These are phyloP conservation scores for Anguilla anguilla DNA, from an alignment of 2,797 vertebrate genomes.

Conservation along the genomic window DNA sequence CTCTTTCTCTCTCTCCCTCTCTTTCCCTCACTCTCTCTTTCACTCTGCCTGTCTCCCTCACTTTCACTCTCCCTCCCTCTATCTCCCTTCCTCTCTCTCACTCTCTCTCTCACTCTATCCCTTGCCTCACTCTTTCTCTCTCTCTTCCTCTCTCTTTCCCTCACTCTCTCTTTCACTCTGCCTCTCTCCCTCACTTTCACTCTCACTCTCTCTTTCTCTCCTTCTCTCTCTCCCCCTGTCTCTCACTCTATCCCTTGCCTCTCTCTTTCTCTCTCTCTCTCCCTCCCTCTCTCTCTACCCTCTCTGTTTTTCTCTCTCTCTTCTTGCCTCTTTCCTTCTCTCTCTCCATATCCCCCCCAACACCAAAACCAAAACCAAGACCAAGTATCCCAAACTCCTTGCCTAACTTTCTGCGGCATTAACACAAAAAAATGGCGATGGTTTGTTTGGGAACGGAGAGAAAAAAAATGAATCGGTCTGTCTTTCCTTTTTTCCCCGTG, in stretches of 20 bases:
- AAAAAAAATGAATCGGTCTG: not conserved
- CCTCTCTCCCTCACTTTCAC: too few species aligned
- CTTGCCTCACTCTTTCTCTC: not conserved
- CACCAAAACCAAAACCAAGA: not conserved
- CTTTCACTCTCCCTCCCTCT: not conserved
- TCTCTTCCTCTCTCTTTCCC: too few species aligned
- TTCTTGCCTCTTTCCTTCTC: not conserved
- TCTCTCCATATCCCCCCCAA: too few species aligned
- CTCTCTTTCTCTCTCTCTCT: too few species aligned
- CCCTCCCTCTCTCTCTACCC: not conserved
- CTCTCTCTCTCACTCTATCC: too few species aligned
- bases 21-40: not conserved
- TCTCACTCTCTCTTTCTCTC: not conserved
- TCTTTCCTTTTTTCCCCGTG: not conserved
- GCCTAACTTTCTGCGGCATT: not conserved
- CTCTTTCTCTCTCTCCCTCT: slow-evolving; percentile 30
- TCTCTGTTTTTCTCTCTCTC: not conserved
- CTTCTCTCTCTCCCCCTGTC: not conserved
- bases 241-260: not conserved
- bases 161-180: too few species aligned
- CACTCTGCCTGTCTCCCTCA: too few species aligned
- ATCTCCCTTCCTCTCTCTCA: not conserved
- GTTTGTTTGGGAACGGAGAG: not conserved
- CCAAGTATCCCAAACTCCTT: not conserved
- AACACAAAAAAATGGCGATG: not conserved